A percentile compares a stretch with the other conserved stretches of the same genome.
phyloP scores from a whole-genome alignment of 64 coral and sea anemone genomes.

The Dendrophyllia cribrosa region DNA sequence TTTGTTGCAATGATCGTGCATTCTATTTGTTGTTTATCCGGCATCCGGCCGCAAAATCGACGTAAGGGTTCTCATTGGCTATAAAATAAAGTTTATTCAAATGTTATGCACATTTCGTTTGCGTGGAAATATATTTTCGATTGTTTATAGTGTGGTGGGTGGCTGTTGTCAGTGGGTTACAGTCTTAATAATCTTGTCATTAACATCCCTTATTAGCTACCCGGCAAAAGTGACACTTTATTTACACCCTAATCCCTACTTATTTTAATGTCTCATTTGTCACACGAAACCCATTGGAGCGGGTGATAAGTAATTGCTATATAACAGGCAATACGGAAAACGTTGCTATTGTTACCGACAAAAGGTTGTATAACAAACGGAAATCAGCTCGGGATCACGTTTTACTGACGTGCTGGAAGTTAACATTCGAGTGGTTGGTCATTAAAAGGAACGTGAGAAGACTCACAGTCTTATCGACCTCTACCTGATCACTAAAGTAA shows the following conservation, averaged over 20 bases:
- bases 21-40: too few species aligned
- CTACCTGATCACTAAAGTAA: too few species aligned
- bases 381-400: background rate
- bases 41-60: too few species aligned
- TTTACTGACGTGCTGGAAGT: background rate
- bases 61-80: too few species aligned
- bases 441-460: background rate
- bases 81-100: too few species aligned
- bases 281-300: background rate
- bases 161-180: background rate
- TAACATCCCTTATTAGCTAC: background rate
- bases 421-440: background rate
- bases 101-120: too few species aligned
- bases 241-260: background rate
- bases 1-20: too few species aligned
- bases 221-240: background rate
- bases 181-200: conserved; percentile 5
- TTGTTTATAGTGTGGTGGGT: too few species aligned
- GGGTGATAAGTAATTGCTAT: conserved; percentile 15
- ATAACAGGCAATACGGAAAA: background rate
- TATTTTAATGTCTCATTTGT: background rate
- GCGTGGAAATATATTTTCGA: too few species aligned
- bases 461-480: background rate
- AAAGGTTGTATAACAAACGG: conserved; percentile 12
- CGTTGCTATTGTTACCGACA: background rate